Evolutionary conservation across 1,140 invertebrate species (phyloP).

Genomic region (Alviniconcha marisindica): DNA sequence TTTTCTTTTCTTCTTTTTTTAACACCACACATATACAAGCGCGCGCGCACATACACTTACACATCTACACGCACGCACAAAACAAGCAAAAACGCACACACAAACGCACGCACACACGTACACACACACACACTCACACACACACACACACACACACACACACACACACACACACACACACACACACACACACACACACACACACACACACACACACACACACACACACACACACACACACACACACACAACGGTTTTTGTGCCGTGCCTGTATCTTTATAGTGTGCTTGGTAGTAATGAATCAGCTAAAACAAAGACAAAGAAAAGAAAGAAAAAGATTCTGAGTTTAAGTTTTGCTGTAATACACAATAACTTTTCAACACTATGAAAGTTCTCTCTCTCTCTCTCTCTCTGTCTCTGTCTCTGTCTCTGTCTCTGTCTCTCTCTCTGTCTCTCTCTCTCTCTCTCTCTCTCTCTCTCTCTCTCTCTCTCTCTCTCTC

Average conservation of each 20-base stretch:
- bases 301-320: no score
- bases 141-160: background rate
- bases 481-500: no score
- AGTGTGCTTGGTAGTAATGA: no score
- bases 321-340: background rate
- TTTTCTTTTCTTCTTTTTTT: background rate
- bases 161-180: background rate
- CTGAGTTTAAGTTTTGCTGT: no score
- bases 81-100: background rate
- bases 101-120: background rate
- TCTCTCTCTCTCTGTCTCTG: no score
- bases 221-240: background rate
- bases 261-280: no score
- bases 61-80: background rate
- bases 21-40: background rate
- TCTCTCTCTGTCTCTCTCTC: no score
- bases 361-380: no score
- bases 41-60: conserved; percentile 10
- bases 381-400: no score
- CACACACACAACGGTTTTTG: background rate
- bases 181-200: background rate
- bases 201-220: background rate
- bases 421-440: no score
- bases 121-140: background rate
- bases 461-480: no score